phyloP scores from a whole-genome alignment of 2,888 invertebrate genomes.

The Drosophila subsilvestris region DNA sequence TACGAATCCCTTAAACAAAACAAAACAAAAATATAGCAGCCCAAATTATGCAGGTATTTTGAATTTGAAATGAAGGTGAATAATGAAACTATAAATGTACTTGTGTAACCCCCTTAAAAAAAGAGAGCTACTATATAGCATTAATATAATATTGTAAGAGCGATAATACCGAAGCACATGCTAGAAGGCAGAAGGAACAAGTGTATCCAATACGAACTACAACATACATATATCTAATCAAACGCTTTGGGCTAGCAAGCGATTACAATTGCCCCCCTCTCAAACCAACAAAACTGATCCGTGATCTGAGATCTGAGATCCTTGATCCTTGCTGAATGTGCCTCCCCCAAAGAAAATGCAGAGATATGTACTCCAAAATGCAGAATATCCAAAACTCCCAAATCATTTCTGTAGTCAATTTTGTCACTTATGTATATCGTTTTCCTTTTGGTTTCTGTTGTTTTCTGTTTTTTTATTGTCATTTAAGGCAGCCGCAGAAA shows the following conservation, averaged over 20 bases:
- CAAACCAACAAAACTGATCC: neutral
- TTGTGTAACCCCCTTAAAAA: constrained; percentile 7
- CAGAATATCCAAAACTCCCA: neutral
- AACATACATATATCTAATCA: constrained; percentile 3
- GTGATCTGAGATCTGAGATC: neutral
- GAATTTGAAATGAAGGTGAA: constrained; percentile 56
- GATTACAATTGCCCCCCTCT: neutral
- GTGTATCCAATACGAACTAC: constrained; percentile 1
- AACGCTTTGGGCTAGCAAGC: neutral
- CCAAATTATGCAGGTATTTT: constrained; percentile 42
- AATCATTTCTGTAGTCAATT: neutral
- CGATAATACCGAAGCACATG: neutral
- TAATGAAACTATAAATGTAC: constrained; percentile 29
- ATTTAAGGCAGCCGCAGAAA: neutral
- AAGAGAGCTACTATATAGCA: constrained; percentile 1
- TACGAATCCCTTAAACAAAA: constrained; percentile 32
- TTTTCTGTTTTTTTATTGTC: neutral
- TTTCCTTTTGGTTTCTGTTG: neutral
- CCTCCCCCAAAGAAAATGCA: neutral
- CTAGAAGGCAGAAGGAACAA: neutral
- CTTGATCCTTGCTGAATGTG: neutral
- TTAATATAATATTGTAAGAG: neutral
- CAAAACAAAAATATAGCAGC: constrained; percentile 1
- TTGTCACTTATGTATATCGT: neutral
- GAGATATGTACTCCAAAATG: neutral